Base-by-base conservation (phyloP, 1,140 invertebrate species). In the Lycorma delicatula region DNA sequence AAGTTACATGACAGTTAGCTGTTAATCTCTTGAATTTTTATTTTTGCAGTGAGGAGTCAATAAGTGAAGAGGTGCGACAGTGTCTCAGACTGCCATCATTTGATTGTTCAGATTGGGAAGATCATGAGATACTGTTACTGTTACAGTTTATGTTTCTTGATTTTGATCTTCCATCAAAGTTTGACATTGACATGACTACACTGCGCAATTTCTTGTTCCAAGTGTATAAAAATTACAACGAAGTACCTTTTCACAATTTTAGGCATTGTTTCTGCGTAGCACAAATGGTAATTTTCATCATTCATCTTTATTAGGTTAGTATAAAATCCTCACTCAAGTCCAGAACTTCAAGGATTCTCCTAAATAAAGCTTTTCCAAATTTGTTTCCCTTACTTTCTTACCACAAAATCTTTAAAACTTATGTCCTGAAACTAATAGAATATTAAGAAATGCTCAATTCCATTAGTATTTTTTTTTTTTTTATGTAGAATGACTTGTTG, bases 201-300 rank as follows among this genome's bases (percentile, higher is more conserved):
- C 73, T 88, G 34, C 76, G 83, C 46, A 82, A 81, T 66, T 88
- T 87, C 72, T 78, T 89, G 36, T 86, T 83, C 66, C 81, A 84
- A 70, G 87, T 91, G 31, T 90, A 91, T 70, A 87, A 90, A 70
- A 89, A 91, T 72, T 93, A 93, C 76, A 87, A 90, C 71, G 87
- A 90, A 72, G 89, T 91, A 67, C 90, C 89, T 44, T 93, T 92
- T 75, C 89, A 93, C 70, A 92, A 92, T 75, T 92, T 92, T 72
- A 79, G 88, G 47, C 90, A 93, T 68, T 89, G 87, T 68, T 93
- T 93, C 73, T 91, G 87, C 74, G 90, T 93, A 47, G 83, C 89
- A 38, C 89, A 93, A 78, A 93, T 93, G 90, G 89, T 91, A 75
- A 83, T 81, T 77, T 18, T n/a, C n/a, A n/a, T n/a, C n/a, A n/a